A percentile compares a stretch with the other conserved stretches of the same genome.
Evolutionary conservation across 2,113 vertebrate genomes (phyloP).

Genomic region (Alethe castanea): DNA sequence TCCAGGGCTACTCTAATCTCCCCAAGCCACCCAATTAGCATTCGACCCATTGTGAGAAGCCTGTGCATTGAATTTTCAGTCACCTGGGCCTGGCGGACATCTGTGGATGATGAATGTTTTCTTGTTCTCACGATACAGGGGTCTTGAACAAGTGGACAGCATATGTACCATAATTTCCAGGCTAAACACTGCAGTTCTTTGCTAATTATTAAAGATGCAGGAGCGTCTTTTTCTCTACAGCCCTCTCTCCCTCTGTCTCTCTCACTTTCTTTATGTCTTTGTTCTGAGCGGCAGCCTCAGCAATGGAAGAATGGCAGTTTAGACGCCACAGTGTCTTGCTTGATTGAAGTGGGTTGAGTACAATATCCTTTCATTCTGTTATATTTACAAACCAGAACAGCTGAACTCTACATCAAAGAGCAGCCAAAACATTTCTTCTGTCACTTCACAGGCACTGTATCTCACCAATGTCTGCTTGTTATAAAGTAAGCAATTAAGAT

Average conservation of each 20-base stretch:
- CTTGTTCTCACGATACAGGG: conserved; percentile 72
- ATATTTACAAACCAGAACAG: conserved; percentile 68
- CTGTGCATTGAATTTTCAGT: conserved; percentile 65
- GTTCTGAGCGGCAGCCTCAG: conserved; percentile 43
- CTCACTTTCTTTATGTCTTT: conserved; percentile 31
- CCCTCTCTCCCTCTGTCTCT: background rate
- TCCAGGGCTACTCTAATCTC: conserved; percentile 72
- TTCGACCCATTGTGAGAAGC: conserved; percentile 72
- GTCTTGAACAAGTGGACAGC: conserved; percentile 62
- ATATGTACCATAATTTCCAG: conserved; percentile 51
- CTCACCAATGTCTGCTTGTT: conserved; percentile 34
- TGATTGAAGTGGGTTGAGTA: conserved; percentile 66
- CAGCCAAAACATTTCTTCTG: conserved; percentile 66
- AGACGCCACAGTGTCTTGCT: conserved; percentile 34
- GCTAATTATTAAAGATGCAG: conserved; percentile 55
- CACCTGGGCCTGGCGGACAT: conserved; percentile 79
- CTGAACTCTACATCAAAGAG: conserved; percentile 64
- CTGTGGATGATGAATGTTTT: conserved; percentile 78
- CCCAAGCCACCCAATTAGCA: conserved; percentile 72
- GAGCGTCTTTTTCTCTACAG: background rate
- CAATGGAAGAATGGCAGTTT: conserved; percentile 28
- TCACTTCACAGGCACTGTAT: conserved; percentile 74
- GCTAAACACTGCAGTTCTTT: conserved; percentile 14
- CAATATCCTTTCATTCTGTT: conserved; percentile 63
- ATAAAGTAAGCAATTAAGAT: conserved; percentile 48